These are phyloP conservation scores for Progne subis DNA, from an alignment of 2,113 vertebrate species.

Conservation along the genomic window DNA sequence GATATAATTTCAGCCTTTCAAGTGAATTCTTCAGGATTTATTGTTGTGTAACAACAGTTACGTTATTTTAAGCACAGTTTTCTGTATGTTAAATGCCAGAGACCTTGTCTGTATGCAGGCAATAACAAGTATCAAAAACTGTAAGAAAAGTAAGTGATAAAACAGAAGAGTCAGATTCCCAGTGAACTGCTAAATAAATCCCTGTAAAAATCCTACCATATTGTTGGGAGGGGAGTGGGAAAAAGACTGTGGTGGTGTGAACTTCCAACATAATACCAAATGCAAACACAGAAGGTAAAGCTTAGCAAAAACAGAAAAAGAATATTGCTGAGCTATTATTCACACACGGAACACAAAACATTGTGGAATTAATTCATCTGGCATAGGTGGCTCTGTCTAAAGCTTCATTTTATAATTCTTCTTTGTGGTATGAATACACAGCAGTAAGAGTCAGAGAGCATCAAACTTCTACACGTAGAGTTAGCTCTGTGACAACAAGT, in stretches of 20 bases:
- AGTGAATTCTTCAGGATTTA: not conserved
- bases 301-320: not conserved
- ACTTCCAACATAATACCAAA: not conserved
- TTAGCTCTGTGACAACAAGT: not conserved
- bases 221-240: not conserved
- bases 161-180: not conserved
- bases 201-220: not conserved
- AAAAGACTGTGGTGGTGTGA: not conserved
- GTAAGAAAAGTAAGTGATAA: not conserved
- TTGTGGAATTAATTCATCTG: not conserved
- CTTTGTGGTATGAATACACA: not conserved
- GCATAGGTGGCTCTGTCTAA: not conserved
- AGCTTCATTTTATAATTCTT: not conserved
- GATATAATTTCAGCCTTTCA: slow-evolving; percentile 12
- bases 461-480: not conserved
- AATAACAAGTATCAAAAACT: not conserved
- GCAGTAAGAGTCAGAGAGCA: not conserved
- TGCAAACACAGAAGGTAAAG: not conserved
- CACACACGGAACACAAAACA: not conserved
- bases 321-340: not conserved
- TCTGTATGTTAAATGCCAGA: not conserved
- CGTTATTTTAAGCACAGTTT: slow-evolving; percentile 28
- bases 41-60: not conserved
- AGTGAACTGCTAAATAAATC: slow-evolving; percentile 19
- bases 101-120: not conserved